phyloP scores from a whole-genome alignment of 2,113 vertebrate genomes.

The Chaenocephalus aceratus region DNA sequence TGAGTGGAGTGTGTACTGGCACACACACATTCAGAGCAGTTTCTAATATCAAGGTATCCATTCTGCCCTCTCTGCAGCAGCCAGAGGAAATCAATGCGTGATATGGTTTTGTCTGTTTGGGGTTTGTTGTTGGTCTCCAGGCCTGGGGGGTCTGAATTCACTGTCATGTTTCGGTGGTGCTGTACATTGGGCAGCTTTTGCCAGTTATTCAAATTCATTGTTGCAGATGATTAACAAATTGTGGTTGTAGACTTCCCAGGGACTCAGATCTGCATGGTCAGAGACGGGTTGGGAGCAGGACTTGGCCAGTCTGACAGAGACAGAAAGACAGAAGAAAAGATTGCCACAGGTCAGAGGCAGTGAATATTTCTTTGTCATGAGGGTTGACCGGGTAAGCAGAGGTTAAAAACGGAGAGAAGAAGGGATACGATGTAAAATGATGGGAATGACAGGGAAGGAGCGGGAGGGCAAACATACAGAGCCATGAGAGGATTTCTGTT shows the following conservation, averaged over 20 bases:
- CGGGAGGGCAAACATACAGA: not conserved
- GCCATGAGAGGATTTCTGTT: not conserved
- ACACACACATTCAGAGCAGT: conserved; percentile 37
- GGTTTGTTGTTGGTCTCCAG: conserved; percentile 5
- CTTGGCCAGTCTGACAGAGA: conserved; percentile 74
- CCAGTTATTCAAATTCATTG: conserved; percentile 46
- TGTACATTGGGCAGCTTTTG: conserved; percentile 21
- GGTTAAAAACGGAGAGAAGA: conserved; percentile 3
- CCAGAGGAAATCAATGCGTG: conserved; percentile 41
- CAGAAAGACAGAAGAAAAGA: conserved; percentile 5
- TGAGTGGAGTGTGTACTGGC: conserved; percentile 31
- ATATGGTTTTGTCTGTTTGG: conserved; percentile 15
- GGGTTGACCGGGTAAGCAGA: not conserved
- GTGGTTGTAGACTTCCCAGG: conserved; percentile 18
- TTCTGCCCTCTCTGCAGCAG: conserved; percentile 40
- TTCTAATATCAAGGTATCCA: conserved; percentile 44
- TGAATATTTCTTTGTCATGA: conserved; percentile 9
- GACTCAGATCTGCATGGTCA: conserved; percentile 82
- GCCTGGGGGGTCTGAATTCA: conserved; percentile 15
- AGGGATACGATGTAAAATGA: conserved; percentile 10
- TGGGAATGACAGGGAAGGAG: conserved; percentile 8
- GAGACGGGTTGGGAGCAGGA: conserved; percentile 72
- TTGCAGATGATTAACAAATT: conserved; percentile 44
- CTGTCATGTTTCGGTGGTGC: conserved; percentile 12
- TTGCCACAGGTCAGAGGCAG: not conserved